Evolutionary conservation across 2,113 vertebrate species (phyloP).

Genomic region (Pterocles burchelli): DNA sequence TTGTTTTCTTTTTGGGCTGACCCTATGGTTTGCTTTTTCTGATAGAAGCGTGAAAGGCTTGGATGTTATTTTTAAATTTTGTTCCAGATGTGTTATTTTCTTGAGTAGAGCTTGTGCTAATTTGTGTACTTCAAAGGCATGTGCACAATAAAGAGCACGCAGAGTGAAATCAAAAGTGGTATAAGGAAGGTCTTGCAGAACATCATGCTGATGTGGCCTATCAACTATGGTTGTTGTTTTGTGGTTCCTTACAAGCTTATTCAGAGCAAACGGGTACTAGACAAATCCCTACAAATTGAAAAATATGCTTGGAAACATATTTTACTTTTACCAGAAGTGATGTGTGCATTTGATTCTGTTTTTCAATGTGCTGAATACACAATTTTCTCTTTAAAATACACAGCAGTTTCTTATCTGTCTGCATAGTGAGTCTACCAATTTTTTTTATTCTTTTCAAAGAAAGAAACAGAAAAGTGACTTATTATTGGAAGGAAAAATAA

Average conservation of each 20-base stretch:
- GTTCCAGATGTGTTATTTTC: neutral
- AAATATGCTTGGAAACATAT: neutral
- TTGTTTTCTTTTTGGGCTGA: neutral
- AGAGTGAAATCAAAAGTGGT: neutral
- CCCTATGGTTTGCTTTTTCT: neutral
- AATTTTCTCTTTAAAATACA: neutral
- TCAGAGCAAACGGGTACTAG: neutral
- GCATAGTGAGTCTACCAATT: neutral
- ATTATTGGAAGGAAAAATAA: neutral
- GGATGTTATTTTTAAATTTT: neutral
- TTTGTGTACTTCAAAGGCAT: neutral
- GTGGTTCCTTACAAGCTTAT: neutral
- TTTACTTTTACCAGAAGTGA: neutral
- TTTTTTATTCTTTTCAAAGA: neutral
- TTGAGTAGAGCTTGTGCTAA: neutral
- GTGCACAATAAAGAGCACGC: neutral
- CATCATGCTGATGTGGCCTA: neutral
- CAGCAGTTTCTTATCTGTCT: neutral
- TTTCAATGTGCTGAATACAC: neutral
- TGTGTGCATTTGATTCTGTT: neutral
- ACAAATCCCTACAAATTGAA: neutral
- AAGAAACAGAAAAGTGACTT: neutral
- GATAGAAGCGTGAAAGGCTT: accelerated
- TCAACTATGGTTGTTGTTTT: neutral
- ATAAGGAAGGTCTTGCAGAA: neutral